Base-by-base conservation (phyloP, 2,113 vertebrate genomes). In the Perca schrenkii region DNA sequence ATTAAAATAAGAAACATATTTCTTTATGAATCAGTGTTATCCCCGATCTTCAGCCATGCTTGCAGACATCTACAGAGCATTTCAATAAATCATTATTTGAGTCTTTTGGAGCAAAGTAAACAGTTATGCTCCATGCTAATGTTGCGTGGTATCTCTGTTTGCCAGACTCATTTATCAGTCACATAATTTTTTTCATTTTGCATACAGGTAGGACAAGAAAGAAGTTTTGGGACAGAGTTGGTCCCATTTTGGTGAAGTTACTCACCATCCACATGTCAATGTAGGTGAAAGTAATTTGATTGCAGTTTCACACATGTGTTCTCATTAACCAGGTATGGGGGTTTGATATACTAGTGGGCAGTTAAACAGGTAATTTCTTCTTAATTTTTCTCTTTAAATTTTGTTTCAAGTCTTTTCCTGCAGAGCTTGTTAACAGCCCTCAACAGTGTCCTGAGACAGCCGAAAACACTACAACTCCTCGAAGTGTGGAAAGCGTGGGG, bases 31-130 rank as follows among this genome's bases (percentile, higher is more conserved):
- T 61, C 53, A 57, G 16, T 46, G 54, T 56, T 69, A 65, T 66
- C 57, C 3, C 4, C 15, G 49, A 66, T 86, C 54, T 64, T 85
- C 52, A 63, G 72, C 47, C 80, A 50, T 31, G 64, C 75, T 46
- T 72, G 28, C 50, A 79, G 63, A 73, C 8, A 3, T 76, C 75
- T 65, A 22, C 66, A 47, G 67, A 77, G 31, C 11, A 1, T 80
- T 87, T 87, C 80, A 86, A 83, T 76, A 77, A 84, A 87, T 89
- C 82, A 86, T 81, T 87, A 82, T 88, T 82, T 85, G 84, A 74
- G 53, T 63, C 80, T 70, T 81, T 64, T 82, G 80, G 63, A 79
- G 82, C 72, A 84, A 90, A 86, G 79, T 77, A 83, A 89, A 91
- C 81, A 89, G 43, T 79, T 63, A 71, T 58, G 76, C 67, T 91